A percentile compares a stretch with the other conserved stretches of the same genome.
phyloP scores from a whole-genome alignment of 2,888 invertebrate species.

The Chirona hameri region DNA sequence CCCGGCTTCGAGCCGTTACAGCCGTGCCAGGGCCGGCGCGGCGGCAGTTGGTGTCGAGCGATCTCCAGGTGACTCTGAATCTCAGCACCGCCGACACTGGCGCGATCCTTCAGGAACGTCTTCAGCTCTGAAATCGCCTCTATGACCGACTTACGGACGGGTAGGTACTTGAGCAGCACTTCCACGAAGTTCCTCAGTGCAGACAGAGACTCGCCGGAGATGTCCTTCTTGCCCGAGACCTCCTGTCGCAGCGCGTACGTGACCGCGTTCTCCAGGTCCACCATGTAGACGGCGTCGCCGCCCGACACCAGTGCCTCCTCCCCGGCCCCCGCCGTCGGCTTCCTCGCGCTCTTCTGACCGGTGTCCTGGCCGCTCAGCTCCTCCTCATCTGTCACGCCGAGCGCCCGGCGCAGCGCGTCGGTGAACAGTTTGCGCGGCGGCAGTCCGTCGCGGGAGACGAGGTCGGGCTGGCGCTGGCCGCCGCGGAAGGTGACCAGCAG shows the following conservation, averaged over 20 bases:
- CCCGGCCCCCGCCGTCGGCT: constrained; percentile 42
- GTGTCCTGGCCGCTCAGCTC: constrained; percentile 37
- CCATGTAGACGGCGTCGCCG: constrained; percentile 51
- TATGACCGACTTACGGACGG: constrained; percentile 65
- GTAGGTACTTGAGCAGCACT: constrained; percentile 72
- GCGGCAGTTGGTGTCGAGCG: constrained; percentile 31
- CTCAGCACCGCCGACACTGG: constrained; percentile 46
- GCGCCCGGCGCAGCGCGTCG: background rate
- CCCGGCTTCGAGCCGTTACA: constrained; percentile 74
- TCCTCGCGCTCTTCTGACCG: constrained; percentile 29
- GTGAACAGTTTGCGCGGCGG: background rate
- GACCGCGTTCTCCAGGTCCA: constrained; percentile 84
- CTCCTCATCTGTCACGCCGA: constrained; percentile 34
- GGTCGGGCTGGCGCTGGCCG: background rate
- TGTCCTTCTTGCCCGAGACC: constrained; percentile 64
- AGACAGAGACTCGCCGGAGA: constrained; percentile 65
- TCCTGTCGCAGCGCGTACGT: constrained; percentile 78
- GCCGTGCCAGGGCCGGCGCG: constrained; percentile 60
- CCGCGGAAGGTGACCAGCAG: constrained; percentile 10
- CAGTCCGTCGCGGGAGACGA: background rate
- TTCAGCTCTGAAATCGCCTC: constrained; percentile 59
- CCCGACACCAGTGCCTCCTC: constrained; percentile 41
- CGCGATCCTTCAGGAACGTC: constrained; percentile 51
- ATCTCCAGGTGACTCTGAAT: constrained; percentile 43
- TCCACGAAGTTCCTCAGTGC: constrained; percentile 71